A percentile compares a stretch with the other conserved stretches of the same genome.
These are phyloP conservation scores for Pachycephala philippinensis DNA, from an alignment of 2,113 vertebrate genomes.

Conservation along the genomic window DNA sequence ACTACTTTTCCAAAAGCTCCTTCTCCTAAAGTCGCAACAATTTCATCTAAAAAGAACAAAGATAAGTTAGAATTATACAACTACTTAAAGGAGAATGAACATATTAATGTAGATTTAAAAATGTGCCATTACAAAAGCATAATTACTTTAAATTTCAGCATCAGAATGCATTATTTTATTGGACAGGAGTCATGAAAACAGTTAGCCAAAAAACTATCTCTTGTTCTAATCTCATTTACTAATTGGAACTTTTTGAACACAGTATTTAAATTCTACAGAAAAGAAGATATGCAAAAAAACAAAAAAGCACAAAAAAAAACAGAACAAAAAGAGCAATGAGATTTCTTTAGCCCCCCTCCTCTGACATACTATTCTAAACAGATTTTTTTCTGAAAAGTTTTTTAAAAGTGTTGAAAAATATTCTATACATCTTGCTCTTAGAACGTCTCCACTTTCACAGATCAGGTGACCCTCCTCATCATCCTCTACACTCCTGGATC, in stretches of 20 bases:
- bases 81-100: slow-evolving; percentile 47
- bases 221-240: slow-evolving; percentile 76
- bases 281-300: slow-evolving; percentile 79
- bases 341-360: slow-evolving; percentile 77
- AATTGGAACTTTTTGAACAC: slow-evolving; percentile 71
- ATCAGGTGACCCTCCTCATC: slow-evolving; percentile 99
- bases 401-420: slow-evolving; percentile 89
- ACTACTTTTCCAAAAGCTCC: slow-evolving; percentile 98
- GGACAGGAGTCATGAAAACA: slow-evolving; percentile 75
- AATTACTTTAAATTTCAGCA: slow-evolving; percentile 75
- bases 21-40: slow-evolving; percentile 94
- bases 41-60: slow-evolving; percentile 89
- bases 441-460: slow-evolving; percentile 99
- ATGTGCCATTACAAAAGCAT: slow-evolving; percentile 74
- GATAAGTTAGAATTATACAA: slow-evolving; percentile 38
- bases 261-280: slow-evolving; percentile 79
- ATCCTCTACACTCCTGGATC: slow-evolving; percentile 99
- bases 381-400: slow-evolving; percentile 78
- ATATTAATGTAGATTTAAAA: slow-evolving; percentile 70
- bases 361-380: slow-evolving; percentile 81
- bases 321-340: slow-evolving; percentile 80
- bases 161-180: slow-evolving; percentile 76
- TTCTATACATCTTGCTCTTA: slow-evolving; percentile 99
- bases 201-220: slow-evolving; percentile 76
- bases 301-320: slow-evolving; percentile 78